A percentile compares a stretch with the other conserved stretches of the same genome.
Conservation (phyloP, 2,888 invertebrate genomes). For the Nomada ruficornis region DNA sequence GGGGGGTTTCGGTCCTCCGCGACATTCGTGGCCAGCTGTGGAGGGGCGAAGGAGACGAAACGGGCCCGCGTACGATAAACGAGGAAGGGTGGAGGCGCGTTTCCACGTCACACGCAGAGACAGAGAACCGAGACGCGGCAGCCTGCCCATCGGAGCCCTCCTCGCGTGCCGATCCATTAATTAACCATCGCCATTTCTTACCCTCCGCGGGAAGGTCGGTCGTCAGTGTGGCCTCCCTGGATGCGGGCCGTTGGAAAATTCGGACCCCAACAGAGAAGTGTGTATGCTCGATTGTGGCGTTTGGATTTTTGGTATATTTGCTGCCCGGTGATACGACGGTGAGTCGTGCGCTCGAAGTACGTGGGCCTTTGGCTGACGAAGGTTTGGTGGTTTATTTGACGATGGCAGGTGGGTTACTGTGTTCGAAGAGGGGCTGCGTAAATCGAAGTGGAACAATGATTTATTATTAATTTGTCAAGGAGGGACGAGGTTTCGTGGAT, state of each 20-base stretch:
- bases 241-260: conserved; percentile 16
- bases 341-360: background rate
- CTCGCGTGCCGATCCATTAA: conserved; percentile 82
- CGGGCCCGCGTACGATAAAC: conserved; percentile 31
- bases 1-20: conserved; percentile 60
- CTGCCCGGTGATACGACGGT: too few species aligned
- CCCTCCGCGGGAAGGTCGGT: conserved; percentile 16
- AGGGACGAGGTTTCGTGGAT: background rate
- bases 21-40: conserved; percentile 65
- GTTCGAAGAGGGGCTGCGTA: too few species aligned
- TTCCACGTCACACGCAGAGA: conserved; percentile 55
- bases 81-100: conserved; percentile 46
- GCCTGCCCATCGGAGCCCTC: conserved; percentile 58
- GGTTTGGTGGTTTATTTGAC: background rate
- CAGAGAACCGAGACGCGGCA: conserved; percentile 40
- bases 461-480: background rate
- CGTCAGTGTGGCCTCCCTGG: background rate
- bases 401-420: too few species aligned
- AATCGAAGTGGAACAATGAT: too few species aligned
- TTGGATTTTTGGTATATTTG: too few species aligned
- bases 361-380: background rate
- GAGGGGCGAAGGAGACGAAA: conserved; percentile 54
- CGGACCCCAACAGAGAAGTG: background rate
- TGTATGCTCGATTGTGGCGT: background rate
- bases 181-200: conserved; percentile 70